Conservation (phyloP, 2,888 invertebrate genomes). For the Drosophila prostipennis region DNA sequence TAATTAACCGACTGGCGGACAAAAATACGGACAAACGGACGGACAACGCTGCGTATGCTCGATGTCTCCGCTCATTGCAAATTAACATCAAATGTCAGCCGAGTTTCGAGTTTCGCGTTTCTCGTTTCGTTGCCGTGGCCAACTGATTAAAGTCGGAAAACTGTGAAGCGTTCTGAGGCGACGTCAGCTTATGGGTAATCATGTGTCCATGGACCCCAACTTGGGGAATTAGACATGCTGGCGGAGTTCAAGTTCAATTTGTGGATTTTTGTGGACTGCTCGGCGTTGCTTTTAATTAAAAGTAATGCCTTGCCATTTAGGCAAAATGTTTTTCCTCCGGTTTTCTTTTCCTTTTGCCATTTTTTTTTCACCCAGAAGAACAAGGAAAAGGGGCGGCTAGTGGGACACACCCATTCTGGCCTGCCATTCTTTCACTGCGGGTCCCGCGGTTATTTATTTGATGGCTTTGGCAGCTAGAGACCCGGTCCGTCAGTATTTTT, state of each 20-base stretch:
- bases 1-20: slow-evolving; percentile 49
- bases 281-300: slow-evolving; percentile 75
- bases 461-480: slow-evolving; percentile 66
- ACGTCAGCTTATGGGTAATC: slow-evolving; percentile 77
- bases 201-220: slow-evolving; percentile 51
- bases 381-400: slow-evolving; percentile 40
- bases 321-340: slow-evolving; percentile 52
- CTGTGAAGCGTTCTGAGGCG: slow-evolving; percentile 58
- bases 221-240: slow-evolving; percentile 18
- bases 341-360: slow-evolving; percentile 9
- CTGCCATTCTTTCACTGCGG: slow-evolving; percentile 67
- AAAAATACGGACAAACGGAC: slow-evolving; percentile 17
- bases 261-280: slow-evolving; percentile 57
- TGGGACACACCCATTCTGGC: slow-evolving; percentile 58
- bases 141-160: slow-evolving; percentile 64
- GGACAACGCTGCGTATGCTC: slow-evolving; percentile 68
- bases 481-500: slow-evolving; percentile 56
- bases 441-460: slow-evolving; percentile 76
- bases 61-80: slow-evolving; percentile 64
- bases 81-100: slow-evolving; percentile 68
- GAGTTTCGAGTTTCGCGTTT: not conserved
- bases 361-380: not conserved
- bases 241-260: slow-evolving; percentile 70
- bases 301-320: slow-evolving; percentile 75
- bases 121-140: slow-evolving; percentile 43